Evolutionary conservation across 2,888 invertebrate species (phyloP).

Genomic region (Luperina testacea): DNA sequence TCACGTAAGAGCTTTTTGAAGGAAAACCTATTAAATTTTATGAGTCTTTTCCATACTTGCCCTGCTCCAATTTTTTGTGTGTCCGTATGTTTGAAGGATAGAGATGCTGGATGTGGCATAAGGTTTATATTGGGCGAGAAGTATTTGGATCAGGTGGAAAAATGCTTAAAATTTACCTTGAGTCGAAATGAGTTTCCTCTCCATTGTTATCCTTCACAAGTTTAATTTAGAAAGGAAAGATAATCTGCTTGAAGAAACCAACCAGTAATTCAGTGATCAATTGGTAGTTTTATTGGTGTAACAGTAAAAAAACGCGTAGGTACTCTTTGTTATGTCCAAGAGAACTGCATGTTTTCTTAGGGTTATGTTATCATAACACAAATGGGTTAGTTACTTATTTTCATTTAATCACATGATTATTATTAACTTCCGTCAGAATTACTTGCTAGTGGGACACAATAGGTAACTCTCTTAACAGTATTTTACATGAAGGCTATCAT

Average conservation of each 20-base stretch:
- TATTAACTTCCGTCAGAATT: background rate
- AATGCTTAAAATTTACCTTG: no score
- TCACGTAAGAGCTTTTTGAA: slow-evolving; percentile 87
- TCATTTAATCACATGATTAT: background rate
- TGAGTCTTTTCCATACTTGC: slow-evolving; percentile 88
- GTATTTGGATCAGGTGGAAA: background rate
- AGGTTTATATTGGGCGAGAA: background rate
- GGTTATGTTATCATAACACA: background rate
- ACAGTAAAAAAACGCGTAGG: no score
- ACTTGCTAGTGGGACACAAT: no score
- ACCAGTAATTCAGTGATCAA: background rate
- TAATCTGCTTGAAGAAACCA: background rate
- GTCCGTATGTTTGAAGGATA: slow-evolving; percentile 63
- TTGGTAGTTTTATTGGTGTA: background rate
- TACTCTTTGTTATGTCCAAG: background rate
- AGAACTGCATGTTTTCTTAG: background rate
- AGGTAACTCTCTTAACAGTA: background rate
- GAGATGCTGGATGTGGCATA: slow-evolving; percentile 71
- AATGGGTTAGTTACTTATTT: no score
- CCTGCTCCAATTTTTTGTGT: slow-evolving; percentile 88
- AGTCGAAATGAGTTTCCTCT: background rate
- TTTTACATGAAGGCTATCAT: background rate
- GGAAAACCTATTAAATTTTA: slow-evolving; percentile 90
- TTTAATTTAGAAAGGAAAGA: background rate
- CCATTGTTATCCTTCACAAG: no score